Evolutionary conservation across 2,888 invertebrate genomes (phyloP), one percentile per base, ranked within the genome.

Genomic region (Philaethria dido): DNA sequence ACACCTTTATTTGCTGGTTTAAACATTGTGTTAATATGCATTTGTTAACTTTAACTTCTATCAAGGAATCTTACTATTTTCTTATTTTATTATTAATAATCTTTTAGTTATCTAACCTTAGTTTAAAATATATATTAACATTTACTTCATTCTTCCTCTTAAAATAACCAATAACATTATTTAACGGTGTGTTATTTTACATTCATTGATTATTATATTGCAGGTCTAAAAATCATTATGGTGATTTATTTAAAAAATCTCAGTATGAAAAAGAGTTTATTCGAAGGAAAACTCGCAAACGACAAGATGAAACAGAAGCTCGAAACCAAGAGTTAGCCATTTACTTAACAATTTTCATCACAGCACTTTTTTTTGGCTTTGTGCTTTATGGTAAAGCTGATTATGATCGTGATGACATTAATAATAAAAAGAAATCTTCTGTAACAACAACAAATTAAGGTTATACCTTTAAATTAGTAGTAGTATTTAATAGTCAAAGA

Each of bases 161-260:
- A 16, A 22, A 25, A 18, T 25, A 6, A 52, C 13, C 16, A 8
- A 8, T 29, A 9, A 13, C 9, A 20, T 4, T 47, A 18, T 5
- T 47, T 55, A 20, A 33, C 59, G 29, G 25, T 13, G 5, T 25
- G 33, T 64, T 13, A 48, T 48, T 22, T 33, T 22, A 39, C 9
- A 13, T 36, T 1, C 6, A 6, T 48, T 62, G 0, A n/a, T n/a
- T n/a, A n/a, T n/a, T n/a, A n/a, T n/a, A n/a, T 87, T 87, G 44
- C 78, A 92, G 93, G 93, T 86, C 94, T 0, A 87, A 84, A 70
- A 79, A 84, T 39, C 95, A 95, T 75, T 95, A 95, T 76, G 89
- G 90, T 0, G 68, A 77, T 44, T 70, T 89, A 69, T 85, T 92
- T 64, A 75, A 84, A 66, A 87, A 84, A 69, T 36, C 80, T 20